Conservation (phyloP, 2,888 invertebrate genomes). For the Trypoxylon attenuatum region DNA sequence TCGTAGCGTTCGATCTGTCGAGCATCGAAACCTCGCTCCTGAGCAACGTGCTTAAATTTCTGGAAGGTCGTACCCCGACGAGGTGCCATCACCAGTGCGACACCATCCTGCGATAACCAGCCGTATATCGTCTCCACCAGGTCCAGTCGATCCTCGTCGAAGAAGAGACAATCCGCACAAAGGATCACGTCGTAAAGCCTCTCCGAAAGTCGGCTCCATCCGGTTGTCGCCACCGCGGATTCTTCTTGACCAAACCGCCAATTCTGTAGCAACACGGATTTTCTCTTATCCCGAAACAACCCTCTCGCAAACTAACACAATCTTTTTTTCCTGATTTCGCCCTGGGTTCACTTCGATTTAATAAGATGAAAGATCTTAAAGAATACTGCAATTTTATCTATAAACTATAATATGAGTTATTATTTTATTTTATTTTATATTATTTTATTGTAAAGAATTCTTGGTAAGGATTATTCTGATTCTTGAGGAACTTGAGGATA, state of each 20-base stretch:
- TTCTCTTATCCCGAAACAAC: too few relatives aligned
- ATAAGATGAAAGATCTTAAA: too few relatives aligned
- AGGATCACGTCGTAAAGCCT: constrained; percentile 82
- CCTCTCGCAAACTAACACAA: too few relatives aligned
- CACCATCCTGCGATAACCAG: constrained; percentile 78
- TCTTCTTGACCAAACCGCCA: constrained; percentile 27
- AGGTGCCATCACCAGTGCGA: constrained; percentile 86
- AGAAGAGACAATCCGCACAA: constrained; percentile 88
- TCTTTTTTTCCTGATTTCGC: too few relatives aligned
- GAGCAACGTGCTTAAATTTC: constrained; percentile 80
- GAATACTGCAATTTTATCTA: too few relatives aligned
- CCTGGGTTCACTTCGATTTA: too few relatives aligned
- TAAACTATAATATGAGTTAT: too few relatives aligned
- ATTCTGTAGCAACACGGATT: constrained; percentile 38
- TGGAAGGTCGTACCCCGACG: constrained; percentile 83
- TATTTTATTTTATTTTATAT: too few relatives aligned
- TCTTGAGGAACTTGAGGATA: too few relatives aligned
- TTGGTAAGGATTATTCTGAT: too few relatives aligned
- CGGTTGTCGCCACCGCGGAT: too few relatives aligned
- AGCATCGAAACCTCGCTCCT: constrained; percentile 78
- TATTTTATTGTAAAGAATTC: too few relatives aligned
- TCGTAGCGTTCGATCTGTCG: constrained; percentile 79
- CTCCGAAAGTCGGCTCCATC: constrained; percentile 21
- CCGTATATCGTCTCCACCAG: constrained; percentile 82
- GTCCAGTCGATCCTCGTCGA: constrained; percentile 82